These are phyloP conservation scores for Dolichomitus sp. DNA, from an alignment of 2,888 invertebrate genomes.

Conservation along the genomic window DNA sequence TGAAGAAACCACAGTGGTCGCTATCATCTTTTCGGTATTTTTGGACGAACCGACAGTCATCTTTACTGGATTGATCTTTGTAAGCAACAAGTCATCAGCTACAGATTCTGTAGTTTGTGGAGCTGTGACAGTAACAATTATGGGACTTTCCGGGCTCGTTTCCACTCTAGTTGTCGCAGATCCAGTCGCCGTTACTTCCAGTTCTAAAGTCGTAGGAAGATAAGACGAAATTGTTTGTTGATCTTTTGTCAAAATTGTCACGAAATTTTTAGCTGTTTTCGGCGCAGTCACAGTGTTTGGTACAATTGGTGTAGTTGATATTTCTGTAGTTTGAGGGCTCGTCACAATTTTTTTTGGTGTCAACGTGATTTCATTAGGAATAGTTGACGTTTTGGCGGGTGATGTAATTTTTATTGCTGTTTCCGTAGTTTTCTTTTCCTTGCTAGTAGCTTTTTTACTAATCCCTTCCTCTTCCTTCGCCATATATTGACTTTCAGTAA, in stretches of 20 bases:
- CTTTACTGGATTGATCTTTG: neutral
- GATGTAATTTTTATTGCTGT: neutral
- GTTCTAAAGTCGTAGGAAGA: neutral
- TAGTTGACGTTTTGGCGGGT: neutral
- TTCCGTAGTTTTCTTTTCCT: neutral
- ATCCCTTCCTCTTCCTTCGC: neutral
- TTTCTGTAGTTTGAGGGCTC: neutral
- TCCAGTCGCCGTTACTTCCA: neutral
- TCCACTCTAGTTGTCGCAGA: neutral
- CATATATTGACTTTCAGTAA: neutral
- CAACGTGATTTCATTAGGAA: neutral
- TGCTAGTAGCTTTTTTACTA: neutral
- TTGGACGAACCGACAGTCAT: neutral
- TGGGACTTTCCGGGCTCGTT: constrained; percentile 7
- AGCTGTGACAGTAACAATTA: constrained; percentile 36
- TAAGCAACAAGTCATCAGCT: constrained; percentile 5
- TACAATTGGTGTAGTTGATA: neutral
- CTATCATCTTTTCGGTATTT: neutral
- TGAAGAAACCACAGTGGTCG: neutral
- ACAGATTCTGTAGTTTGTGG: constrained; percentile 40
- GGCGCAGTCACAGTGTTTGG: constrained; percentile 5
- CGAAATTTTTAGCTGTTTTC: neutral
- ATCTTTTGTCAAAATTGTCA: neutral
- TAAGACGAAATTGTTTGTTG: neutral
- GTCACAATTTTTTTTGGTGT: neutral